A percentile compares a stretch with the other conserved stretches of the same genome.
These are phyloP conservation scores for Pterophyllum scalare DNA, from an alignment of 2,113 vertebrate species.

Conservation along the genomic window DNA sequence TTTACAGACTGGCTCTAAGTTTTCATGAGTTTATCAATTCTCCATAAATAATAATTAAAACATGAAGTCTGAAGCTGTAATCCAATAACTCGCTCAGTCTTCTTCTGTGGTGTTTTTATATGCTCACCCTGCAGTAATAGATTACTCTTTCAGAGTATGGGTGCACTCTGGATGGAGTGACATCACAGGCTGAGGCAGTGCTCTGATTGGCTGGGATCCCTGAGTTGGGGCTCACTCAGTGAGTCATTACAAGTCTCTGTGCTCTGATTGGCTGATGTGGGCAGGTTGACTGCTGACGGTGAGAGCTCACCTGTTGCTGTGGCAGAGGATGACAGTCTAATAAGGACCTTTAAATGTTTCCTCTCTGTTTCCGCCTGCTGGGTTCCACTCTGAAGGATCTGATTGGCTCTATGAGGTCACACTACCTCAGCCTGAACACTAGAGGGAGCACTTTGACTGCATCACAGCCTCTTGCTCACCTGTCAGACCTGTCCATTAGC, in stretches of 20 bases:
- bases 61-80: no score
- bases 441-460: background rate
- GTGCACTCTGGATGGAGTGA: background rate
- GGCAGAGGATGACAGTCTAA: background rate
- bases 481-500: no score
- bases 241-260: background rate
- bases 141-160: background rate
- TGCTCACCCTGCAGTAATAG: background rate
- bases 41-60: no score
- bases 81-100: no score
- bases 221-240: background rate
- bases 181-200: background rate
- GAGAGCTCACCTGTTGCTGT: background rate
- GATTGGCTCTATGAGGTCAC: background rate
- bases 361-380: no score
- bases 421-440: background rate
- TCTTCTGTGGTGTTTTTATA: no score
- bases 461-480: no score
- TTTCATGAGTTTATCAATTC: no score
- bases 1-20: no score
- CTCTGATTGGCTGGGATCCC: accelerated
- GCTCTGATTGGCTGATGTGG: constrained; percentile 9
- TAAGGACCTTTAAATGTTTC: no score
- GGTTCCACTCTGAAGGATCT: background rate
- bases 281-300: accelerated